Evolutionary conservation across 1,140 invertebrate genomes (phyloP), one percentile per base, ranked within the genome.

Genomic region (Philotrypesis tridentata): DNA sequence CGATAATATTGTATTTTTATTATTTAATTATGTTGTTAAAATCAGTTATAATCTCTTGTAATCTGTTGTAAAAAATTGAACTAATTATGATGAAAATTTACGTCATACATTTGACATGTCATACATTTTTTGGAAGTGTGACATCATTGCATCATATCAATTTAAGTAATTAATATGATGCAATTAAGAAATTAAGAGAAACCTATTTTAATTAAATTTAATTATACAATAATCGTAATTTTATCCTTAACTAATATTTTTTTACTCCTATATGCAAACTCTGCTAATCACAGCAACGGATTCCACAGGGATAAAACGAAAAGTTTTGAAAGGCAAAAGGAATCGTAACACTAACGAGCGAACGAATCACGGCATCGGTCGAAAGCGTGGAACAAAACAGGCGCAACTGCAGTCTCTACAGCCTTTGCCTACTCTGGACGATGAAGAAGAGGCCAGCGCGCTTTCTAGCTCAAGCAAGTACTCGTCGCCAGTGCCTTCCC

Each of bases 291-390:
- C 48, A 55, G 48, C 48, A 55, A 55, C 48, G 48, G 27, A 65
- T 25, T 65, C 40, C 89, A 12, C 82, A 93, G 93, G 93, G 87
- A 93, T 94, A 75, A 93, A 93, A 83, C 93, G 90, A 80, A 94
- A 94, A 84, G 89, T 93, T 84, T 85, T 91, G 33, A 92, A 92
- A 84, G 93, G 92, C 33, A 92, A 93, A 61, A 92, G 92, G 78
- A 89, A 88, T 68, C 86, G 88, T 43, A 85, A 86, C 48, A 82
- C 80, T 29, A 86, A 86, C 17, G 88, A 90, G 23, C 89, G 88
- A 86, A 87, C 85, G 40, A 82, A 88, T 33, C 87, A 88, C 60
- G 84, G 87, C 37, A 83, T 89, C 29, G 89, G 76, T 55, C 89
- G 88, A 70, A 91, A 91, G 86, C 89, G 85, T 72, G 82, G 88